phyloP scores from a whole-genome alignment of 37 sponge, comb jelly and placozoan genomes.

The Eunapius fragilis region DNA sequence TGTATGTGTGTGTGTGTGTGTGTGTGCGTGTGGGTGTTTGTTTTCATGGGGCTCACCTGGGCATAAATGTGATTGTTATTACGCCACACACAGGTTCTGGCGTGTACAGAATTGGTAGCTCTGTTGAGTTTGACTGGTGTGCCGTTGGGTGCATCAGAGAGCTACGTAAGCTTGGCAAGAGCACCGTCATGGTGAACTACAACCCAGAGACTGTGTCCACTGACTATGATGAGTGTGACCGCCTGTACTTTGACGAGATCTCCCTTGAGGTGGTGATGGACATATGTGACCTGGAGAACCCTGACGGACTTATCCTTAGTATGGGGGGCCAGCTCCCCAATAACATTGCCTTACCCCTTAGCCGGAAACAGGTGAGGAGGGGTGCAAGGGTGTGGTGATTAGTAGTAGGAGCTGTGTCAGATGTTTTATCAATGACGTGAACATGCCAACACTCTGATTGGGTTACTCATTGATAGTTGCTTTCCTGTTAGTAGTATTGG shows the following conservation, averaged over 20 bases:
- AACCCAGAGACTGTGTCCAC: constrained; percentile 92
- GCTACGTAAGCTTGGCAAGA: constrained; percentile 74
- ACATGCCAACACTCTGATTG: too few relatives aligned
- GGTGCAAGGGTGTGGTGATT: background rate
- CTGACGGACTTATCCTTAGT: constrained; percentile 90
- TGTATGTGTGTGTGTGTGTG: background rate
- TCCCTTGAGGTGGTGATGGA: constrained; percentile 96
- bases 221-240: constrained; percentile 97
- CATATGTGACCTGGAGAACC: constrained; percentile 91
- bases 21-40: background rate
- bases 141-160: constrained; percentile 95
- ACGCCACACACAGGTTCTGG: constrained; percentile 72
- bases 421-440: too few relatives aligned
- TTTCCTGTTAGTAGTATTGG: too few relatives aligned
- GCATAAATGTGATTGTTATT: constrained; percentile 6
- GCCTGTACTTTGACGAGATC: constrained; percentile 98
- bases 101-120: constrained; percentile 95
- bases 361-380: constrained; percentile 66
- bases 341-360: constrained; percentile 95
- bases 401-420: background rate
- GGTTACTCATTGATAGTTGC: too few relatives aligned
- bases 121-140: constrained; percentile 99
- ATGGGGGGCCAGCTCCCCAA: constrained; percentile 99
- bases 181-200: constrained; percentile 76
- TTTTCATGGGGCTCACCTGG: background rate